phyloP scores from a whole-genome alignment of 2,888 invertebrate species.

The Cosmia trapezina region DNA sequence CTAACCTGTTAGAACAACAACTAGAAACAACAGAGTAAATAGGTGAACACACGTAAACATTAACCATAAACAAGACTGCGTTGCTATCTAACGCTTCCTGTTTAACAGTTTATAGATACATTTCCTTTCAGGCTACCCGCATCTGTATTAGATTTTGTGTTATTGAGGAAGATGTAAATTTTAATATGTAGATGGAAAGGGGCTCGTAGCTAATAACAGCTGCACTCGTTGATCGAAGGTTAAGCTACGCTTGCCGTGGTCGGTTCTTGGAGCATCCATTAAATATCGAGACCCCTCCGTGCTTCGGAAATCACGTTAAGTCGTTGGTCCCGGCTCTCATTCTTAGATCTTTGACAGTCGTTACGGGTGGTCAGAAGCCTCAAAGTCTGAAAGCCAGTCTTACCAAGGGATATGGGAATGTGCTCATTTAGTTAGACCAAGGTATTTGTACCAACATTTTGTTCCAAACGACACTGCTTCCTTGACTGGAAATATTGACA shows the following conservation, averaged over 20 bases:
- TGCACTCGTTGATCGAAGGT: neutral
- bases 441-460: no score
- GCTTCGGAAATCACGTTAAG: neutral
- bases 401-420: no score
- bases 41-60: constrained; percentile 45
- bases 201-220: neutral
- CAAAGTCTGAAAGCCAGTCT: neutral
- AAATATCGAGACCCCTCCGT: neutral
- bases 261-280: no score
- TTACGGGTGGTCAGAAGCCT: neutral
- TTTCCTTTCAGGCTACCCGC: constrained; percentile 61
- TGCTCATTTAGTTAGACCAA: no score
- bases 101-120: constrained; percentile 64
- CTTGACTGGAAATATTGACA: no score
- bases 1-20: constrained; percentile 45
- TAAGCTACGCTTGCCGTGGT: no score
- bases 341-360: no score
- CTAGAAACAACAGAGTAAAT: constrained; percentile 42
- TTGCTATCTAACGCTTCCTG: constrained; percentile 69
- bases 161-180: constrained; percentile 30
- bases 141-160: constrained; percentile 40
- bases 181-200: neutral
- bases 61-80: constrained; percentile 59
- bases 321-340: neutral
- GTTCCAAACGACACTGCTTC: no score